phyloP scores from a whole-genome alignment of 2,797 vertebrate species.

The Hydrolagus colliei region DNA sequence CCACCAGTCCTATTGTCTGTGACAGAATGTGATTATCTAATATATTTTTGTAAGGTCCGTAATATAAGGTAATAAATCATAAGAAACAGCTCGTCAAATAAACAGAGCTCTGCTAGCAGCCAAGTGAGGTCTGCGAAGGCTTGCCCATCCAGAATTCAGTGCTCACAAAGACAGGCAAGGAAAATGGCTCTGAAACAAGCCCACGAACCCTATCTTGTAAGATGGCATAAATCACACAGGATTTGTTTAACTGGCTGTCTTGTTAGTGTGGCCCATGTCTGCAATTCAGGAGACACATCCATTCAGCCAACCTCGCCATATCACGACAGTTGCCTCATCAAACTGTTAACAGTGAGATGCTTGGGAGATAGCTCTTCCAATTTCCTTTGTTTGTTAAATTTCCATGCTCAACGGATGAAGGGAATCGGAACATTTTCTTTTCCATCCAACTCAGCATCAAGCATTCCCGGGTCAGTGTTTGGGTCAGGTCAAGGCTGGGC shows the following conservation, averaged over 20 bases:
- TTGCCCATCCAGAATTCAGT: not conserved
- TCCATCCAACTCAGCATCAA: too few species aligned
- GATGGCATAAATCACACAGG: not conserved
- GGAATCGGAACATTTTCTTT: too few species aligned
- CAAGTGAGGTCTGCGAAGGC: not conserved
- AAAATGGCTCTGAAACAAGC: not conserved
- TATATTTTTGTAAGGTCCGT: slow-evolving; percentile 68
- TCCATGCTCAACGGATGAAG: too few species aligned
- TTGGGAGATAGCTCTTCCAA: not conserved
- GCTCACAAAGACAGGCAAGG: slow-evolving; percentile 6
- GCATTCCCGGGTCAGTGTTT: too few species aligned
- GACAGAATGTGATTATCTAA: slow-evolving; percentile 78
- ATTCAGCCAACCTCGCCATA: not conserved
- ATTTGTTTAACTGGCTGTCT: slow-evolving; percentile 26
- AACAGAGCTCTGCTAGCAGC: slow-evolving; percentile 33
- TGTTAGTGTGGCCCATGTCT: not conserved
- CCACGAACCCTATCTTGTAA: not conserved
- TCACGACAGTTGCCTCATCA: not conserved
- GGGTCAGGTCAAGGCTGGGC: too few species aligned
- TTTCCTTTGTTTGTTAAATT: too few species aligned
- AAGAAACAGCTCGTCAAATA: slow-evolving; percentile 54
- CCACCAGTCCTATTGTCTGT: slow-evolving; percentile 57
- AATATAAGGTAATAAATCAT: slow-evolving; percentile 75
- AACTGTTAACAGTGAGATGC: too few species aligned
- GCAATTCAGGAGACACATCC: slow-evolving; percentile 11